These are phyloP conservation scores for Perca flavescens DNA, from an alignment of 2,113 vertebrate species.

Conservation along the genomic window DNA sequence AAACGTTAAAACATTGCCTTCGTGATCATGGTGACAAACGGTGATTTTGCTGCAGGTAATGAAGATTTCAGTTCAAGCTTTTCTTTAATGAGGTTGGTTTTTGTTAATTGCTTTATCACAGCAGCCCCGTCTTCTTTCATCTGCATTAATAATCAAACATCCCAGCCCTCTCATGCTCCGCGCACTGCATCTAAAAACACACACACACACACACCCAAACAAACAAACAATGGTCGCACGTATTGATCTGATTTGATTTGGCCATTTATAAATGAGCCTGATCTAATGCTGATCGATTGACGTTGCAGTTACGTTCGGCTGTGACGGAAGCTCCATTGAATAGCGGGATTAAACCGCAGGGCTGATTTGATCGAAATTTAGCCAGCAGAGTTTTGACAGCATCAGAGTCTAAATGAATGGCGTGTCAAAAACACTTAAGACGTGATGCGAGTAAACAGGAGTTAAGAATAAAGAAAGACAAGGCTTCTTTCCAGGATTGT, in stretches of 20 bases:
- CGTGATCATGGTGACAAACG: background rate
- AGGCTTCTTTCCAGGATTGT: background rate
- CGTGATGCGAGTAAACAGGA: background rate
- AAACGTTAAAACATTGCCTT: conserved; percentile 9
- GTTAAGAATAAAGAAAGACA: background rate
- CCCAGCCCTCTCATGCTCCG: too few species aligned
- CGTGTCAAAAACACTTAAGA: conserved; percentile 46
- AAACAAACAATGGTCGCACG: background rate
- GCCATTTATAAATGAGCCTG: conserved; percentile 42
- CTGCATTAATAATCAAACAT: conserved; percentile 4
- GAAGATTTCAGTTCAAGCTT: background rate
- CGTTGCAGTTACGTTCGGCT: conserved; percentile 10
- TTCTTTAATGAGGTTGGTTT: conserved; percentile 2
- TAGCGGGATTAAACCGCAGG: conserved; percentile 17
- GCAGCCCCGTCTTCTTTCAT: background rate
- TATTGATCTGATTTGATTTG: conserved; percentile 6
- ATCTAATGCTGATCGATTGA: conserved; percentile 39
- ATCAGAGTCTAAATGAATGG: conserved; percentile 39
- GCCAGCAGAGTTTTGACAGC: conserved; percentile 33
- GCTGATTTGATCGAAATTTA: conserved; percentile 20
- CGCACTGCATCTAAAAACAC: background rate
- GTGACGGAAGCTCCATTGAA: conserved; percentile 33
- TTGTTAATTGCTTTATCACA: conserved; percentile 28
- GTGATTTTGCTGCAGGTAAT: background rate
- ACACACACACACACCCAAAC: conserved; percentile 6